Base-by-base conservation (phyloP, 2,888 invertebrate genomes). In the Unio delphinus region DNA sequence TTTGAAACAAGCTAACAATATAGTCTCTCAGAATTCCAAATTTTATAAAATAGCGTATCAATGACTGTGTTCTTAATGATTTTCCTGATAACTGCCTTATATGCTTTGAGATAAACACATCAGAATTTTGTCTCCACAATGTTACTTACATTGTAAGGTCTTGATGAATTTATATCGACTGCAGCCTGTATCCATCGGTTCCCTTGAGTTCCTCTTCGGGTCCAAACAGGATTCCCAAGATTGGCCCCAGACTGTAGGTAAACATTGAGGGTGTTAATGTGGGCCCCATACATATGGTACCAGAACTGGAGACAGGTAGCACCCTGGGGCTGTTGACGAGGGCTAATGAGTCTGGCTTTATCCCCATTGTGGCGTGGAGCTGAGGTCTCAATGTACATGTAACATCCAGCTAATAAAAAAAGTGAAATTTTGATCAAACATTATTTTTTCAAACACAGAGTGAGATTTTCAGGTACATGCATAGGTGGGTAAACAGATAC, bases 281-380 rank as follows among this genome's bases (percentile, higher is more conserved):
- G 80, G n/a, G 82, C 75, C 4, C 88, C 88, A 70, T 81, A 86
- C 88, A 88, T 88, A 67, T 87, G 86, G 76, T 88, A 88, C 83
- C 84, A 88, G 75, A 88, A 85, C 20, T 69, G 74, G 7, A 88
- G 72, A 72, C 88, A 88, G 61, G 78, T 75, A 20, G 75, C 58
- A 1, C 73, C 72, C 2, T 62, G 66, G 4, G 76, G 67, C 7
- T 75, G 72, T 30, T 30, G 30, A 11, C 71, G 45, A 0, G 81
- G 81, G 72, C 87, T 84, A 11, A 83, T 65, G 15, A 93, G 89
- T 70, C 91, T 87, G 0, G 93, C 93, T 59, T 89, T 89, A 81
- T 93, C 92, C 3, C 92, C 92, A 1, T 92, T 92, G 72, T 91
- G 82, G 63, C 92, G 87, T 0, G 92, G 92, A 78, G 91, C 91